Conservation (phyloP, 2,888 invertebrate species). For the Zeuzera pyrina region DNA sequence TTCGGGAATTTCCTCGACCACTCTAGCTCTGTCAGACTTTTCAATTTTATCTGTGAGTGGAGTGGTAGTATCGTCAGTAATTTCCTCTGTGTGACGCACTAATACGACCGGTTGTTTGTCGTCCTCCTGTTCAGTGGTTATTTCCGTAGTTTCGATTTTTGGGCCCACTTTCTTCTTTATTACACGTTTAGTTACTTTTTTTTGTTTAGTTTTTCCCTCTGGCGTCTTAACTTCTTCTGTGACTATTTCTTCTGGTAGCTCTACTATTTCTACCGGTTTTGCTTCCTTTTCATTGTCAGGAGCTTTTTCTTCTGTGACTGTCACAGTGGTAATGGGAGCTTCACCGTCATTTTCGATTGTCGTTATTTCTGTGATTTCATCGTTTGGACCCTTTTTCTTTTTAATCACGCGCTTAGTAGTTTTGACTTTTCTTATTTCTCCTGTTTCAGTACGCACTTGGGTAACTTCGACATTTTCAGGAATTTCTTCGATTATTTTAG, state of each 20-base stretch:
- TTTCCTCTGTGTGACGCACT: constrained; percentile 36
- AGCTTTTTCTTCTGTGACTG: constrained; percentile 17
- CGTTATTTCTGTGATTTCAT: constrained; percentile 46
- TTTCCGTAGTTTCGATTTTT: constrained; percentile 30
- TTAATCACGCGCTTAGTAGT: constrained; percentile 23
- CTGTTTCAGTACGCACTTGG: constrained; percentile 38
- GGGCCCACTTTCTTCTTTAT: constrained; percentile 50
- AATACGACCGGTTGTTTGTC: constrained; percentile 46
- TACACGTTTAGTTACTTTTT: constrained; percentile 37
- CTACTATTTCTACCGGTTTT: constrained; percentile 14
- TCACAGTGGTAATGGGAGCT: constrained; percentile 24
- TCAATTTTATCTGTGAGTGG: constrained; percentile 22
- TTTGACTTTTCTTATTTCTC: constrained; percentile 32
- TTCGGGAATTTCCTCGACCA: constrained; percentile 14
- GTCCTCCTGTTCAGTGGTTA: constrained; percentile 46
- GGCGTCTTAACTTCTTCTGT: constrained; percentile 12
- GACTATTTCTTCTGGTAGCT: constrained; percentile 24
- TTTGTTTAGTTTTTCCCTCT: constrained; percentile 35
- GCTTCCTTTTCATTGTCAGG: constrained; percentile 35
- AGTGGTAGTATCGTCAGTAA: constrained; percentile 17
- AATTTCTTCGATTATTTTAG: constrained; percentile 23
- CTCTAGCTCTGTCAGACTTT: constrained; percentile 18
- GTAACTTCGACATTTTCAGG: constrained; percentile 41
- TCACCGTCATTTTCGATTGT: constrained; percentile 26
- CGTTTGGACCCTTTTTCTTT: constrained; percentile 31